Conservation (phyloP, 2,888 invertebrate species). For the Ditula angustiorana region DNA sequence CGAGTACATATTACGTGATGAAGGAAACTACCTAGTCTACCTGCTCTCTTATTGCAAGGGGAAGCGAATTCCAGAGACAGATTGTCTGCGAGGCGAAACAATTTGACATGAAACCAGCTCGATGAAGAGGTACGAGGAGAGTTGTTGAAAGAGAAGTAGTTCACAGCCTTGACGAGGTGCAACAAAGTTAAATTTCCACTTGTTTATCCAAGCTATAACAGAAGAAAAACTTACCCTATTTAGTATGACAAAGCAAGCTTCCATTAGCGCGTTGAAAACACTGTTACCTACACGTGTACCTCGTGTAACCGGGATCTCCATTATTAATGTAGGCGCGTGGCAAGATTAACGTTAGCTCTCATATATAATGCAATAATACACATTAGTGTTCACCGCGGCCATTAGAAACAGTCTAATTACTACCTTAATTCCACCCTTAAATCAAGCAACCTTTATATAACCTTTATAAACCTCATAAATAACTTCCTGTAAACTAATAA, state of each 20-base stretch:
- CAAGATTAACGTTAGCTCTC: neutral
- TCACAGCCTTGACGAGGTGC: neutral
- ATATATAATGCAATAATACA: conserved; percentile 16
- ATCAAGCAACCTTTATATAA: conserved; percentile 16
- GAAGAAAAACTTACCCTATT: neutral
- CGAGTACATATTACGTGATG: no score
- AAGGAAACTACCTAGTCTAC: no score
- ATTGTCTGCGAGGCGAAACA: no score
- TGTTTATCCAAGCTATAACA: no score
- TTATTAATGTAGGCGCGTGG: neutral
- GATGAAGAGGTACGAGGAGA: no score
- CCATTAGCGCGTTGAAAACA: conserved; percentile 2
- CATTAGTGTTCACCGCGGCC: conserved; percentile 25
- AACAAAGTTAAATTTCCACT: no score
- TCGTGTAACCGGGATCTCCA: no score
- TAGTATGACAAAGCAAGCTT: neutral
- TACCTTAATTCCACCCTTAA: conserved; percentile 18
- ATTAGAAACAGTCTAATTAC: conserved; percentile 31
- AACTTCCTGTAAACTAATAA: conserved; percentile 33
- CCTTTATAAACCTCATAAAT: conserved; percentile 32
- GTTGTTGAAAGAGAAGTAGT: no score
- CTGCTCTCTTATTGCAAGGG: no score
- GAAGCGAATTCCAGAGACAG: no score
- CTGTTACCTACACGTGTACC: neutral
- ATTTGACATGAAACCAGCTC: no score